Evolutionary conservation across 2,888 invertebrate species (phyloP).

Genomic region (Sesamia inferens): DNA sequence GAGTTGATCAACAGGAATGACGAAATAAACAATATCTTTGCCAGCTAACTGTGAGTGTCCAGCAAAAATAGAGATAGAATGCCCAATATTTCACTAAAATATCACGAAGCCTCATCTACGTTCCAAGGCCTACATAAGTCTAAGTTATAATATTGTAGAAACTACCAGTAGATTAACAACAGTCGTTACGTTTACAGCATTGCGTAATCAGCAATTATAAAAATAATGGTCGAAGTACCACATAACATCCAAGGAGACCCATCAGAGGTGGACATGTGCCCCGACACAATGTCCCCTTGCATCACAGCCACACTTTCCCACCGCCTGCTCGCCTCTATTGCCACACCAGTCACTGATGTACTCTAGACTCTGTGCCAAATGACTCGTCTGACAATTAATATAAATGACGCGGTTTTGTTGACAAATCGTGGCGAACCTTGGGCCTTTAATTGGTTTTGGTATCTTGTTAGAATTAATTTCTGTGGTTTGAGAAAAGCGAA

Average conservation of each 20-base stretch:
- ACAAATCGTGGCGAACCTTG: constrained; percentile 38
- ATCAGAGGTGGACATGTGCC: constrained; percentile 28
- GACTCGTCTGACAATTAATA: constrained; percentile 48
- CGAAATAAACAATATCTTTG: neutral
- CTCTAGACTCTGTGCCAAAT: constrained; percentile 45
- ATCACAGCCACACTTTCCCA: constrained; percentile 45
- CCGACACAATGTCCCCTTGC: constrained; percentile 38
- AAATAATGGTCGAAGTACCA: constrained; percentile 7
- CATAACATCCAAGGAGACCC: constrained; percentile 38
- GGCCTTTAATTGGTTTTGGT: constrained; percentile 49
- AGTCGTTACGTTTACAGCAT: neutral
- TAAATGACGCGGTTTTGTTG: constrained; percentile 56
- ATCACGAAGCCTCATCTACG: neutral
- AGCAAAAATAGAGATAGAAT: neutral
- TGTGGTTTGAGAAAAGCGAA: constrained; percentile 34
- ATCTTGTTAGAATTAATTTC: constrained; percentile 42
- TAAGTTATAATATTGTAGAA: neutral
- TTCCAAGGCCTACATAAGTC: neutral
- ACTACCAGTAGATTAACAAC: neutral
- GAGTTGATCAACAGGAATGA: neutral
- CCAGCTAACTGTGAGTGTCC: neutral
- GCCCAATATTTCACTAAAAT: neutral
- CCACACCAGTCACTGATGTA: constrained; percentile 36
- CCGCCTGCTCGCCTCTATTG: constrained; percentile 36
- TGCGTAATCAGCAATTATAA: constrained; percentile 33